Percentiles rank a stretch among this genome's conserved stretches.
Evolutionary conservation across 1,140 invertebrate genomes (phyloP).

Genomic region (Ruditapes philippinarum): DNA sequence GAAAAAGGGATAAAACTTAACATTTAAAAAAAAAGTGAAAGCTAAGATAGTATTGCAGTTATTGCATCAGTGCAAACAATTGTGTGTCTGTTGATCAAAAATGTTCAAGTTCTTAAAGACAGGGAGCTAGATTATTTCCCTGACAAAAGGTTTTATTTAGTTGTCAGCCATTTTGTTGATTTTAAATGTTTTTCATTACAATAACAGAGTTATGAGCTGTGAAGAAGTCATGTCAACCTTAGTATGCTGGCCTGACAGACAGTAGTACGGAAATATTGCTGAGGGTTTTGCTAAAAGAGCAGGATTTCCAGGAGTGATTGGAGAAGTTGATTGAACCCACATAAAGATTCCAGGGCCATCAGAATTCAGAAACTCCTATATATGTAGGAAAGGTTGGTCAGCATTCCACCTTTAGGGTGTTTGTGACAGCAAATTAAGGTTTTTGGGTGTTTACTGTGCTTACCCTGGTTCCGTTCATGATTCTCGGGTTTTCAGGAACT

Average conservation of each 20-base stretch:
- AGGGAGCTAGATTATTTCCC: too few relatives aligned
- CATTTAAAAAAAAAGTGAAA: too few relatives aligned
- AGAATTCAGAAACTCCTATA: constrained; percentile 50
- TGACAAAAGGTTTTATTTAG: too few relatives aligned
- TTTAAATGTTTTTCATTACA: too few relatives aligned
- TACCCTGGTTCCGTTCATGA: constrained; percentile 40
- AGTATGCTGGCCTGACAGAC: not conserved
- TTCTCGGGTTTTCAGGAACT: constrained; percentile 11
- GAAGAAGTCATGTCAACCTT: not conserved
- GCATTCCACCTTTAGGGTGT: constrained; percentile 18
- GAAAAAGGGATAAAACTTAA: too few relatives aligned
- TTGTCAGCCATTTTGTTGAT: too few relatives aligned
- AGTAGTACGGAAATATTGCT: not conserved
- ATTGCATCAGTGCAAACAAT: too few relatives aligned
- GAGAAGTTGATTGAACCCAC: constrained; percentile 49
- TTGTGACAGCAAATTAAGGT: constrained; percentile 1
- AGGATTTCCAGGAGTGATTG: constrained; percentile 29
- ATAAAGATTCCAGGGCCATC: constrained; percentile 36
- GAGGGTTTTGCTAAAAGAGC: not conserved
- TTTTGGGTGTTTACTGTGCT: not conserved
- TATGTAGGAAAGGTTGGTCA: constrained; percentile 48
- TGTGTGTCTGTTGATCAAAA: too few relatives aligned
- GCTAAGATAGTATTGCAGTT: too few relatives aligned
- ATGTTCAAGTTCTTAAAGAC: too few relatives aligned
- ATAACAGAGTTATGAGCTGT: not conserved